A percentile compares a stretch with the other conserved stretches of the same genome.
Conservation (phyloP, 2,888 invertebrate species). For the Dicycla oo region DNA sequence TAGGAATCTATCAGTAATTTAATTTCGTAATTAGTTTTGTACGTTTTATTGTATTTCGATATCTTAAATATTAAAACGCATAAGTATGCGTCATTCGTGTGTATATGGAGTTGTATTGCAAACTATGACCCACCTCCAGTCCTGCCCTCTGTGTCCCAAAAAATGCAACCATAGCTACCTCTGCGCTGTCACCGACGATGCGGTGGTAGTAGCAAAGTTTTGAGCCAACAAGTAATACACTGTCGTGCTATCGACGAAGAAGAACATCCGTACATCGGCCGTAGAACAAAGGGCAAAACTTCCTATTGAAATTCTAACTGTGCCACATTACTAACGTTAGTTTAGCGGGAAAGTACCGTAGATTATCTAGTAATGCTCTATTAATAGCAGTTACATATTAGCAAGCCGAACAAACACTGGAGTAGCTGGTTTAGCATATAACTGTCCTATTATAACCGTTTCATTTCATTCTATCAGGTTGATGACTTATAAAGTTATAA, state of each 20-base stretch:
- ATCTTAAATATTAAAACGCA: too few species aligned
- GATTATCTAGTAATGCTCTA: slow-evolving; percentile 41
- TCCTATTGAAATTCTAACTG: slow-evolving; percentile 45
- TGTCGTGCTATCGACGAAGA: too few species aligned
- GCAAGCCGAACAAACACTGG: slow-evolving; percentile 21
- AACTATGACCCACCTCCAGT: too few species aligned
- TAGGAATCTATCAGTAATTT: background rate
- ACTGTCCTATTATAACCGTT: slow-evolving; percentile 42
- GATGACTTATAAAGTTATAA: slow-evolving; percentile 39
- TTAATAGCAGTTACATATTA: slow-evolving; percentile 40
- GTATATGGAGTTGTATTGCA: too few species aligned
- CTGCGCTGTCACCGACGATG: background rate
- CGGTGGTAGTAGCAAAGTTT: too few species aligned
- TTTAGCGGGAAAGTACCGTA: slow-evolving; percentile 36
- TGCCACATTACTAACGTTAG: slow-evolving; percentile 20
- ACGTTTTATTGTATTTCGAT: background rate
- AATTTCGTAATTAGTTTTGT: background rate
- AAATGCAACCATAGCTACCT: background rate
- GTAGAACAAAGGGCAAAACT: slow-evolving; percentile 17
- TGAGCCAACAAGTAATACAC: background rate
- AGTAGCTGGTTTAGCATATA: slow-evolving; percentile 43
- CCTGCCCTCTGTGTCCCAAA: background rate
- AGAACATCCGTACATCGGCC: background rate
- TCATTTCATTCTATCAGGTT: slow-evolving; percentile 29
- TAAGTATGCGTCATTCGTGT: background rate